Percentiles rank a stretch among this genome's conserved stretches.
phyloP scores from a whole-genome alignment of 1,140 invertebrate species.

The Psilanteris sp. region DNA sequence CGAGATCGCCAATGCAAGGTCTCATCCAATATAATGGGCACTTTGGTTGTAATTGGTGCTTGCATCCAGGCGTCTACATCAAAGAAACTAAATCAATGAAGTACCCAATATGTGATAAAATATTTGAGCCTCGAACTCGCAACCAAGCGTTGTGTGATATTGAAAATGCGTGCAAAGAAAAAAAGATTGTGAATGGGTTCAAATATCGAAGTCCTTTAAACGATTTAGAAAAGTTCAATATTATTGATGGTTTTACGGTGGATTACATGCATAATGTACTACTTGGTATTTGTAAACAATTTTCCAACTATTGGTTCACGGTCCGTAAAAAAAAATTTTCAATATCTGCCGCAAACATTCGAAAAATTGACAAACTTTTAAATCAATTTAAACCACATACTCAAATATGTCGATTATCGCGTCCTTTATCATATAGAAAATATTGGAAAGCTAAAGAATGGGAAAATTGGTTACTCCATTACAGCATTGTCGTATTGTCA shows the following conservation, averaged over 20 bases:
- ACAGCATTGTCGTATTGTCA: too few species aligned
- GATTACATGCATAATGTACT: constrained; percentile 36
- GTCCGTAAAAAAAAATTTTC: constrained; percentile 14
- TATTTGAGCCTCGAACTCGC: too few species aligned
- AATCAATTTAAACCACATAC: constrained; percentile 22
- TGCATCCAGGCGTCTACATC: constrained; percentile 45
- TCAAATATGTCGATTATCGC: constrained; percentile 24
- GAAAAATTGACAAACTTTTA: constrained; percentile 17
- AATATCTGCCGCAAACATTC: constrained; percentile 11
- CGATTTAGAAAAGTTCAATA: constrained; percentile 31
- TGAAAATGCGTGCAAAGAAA: constrained; percentile 1
- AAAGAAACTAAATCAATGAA: constrained; percentile 39
- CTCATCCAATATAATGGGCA: constrained; percentile 33
- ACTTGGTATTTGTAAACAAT: constrained; percentile 41
- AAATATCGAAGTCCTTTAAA: constrained; percentile 23
- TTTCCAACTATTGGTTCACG: constrained; percentile 31
- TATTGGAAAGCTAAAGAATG: too few species aligned
- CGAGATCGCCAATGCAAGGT: constrained; percentile 36
- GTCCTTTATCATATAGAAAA: too few species aligned
- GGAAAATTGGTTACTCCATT: too few species aligned
- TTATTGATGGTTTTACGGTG: constrained; percentile 32
- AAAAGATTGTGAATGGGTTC: constrained; percentile 22
- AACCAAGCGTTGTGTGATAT: constrained; percentile 14
- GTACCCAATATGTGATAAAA: too few species aligned
- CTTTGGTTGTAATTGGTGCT: constrained; percentile 39